Evolutionary conservation across 2,797 vertebrate species (phyloP).

Genomic region (Eulemur mongoz): DNA sequence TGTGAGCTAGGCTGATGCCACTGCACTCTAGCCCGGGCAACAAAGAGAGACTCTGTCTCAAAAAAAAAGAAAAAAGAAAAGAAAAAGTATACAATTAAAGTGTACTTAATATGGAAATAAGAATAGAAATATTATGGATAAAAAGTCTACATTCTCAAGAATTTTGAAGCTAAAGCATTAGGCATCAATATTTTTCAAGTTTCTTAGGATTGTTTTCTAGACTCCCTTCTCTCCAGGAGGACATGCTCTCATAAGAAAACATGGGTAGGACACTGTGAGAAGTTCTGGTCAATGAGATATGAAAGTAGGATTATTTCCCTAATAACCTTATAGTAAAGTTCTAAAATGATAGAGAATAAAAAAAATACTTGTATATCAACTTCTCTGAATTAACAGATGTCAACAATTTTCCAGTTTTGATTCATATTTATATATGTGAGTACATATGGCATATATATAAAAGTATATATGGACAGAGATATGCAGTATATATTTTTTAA

Average conservation of each 20-base stretch:
- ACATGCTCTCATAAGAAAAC: neutral
- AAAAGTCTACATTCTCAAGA: conserved; percentile 11
- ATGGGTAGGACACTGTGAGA: neutral
- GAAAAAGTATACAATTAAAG: neutral
- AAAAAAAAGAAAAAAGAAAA: too few relatives aligned
- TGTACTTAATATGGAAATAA: conserved; percentile 40
- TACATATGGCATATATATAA: neutral
- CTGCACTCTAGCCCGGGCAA: too few relatives aligned
- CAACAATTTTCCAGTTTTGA: conserved; percentile 27
- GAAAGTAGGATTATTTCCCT: neutral
- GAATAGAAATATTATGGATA: neutral
- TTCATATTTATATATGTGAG: neutral
- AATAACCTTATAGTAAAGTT: conserved; percentile 24
- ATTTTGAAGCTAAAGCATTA: conserved; percentile 24
- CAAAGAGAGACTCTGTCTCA: too few relatives aligned
- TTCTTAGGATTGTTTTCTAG: neutral
- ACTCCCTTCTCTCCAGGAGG: neutral
- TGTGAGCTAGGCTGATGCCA: too few relatives aligned
- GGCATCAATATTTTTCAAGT: neutral
- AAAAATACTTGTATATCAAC: neutral
- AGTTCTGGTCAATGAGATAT: neutral
- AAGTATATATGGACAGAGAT: neutral
- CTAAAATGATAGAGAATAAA: neutral
- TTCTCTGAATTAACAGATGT: conserved; percentile 25
- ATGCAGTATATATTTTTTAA: neutral